Evolutionary conservation across 1,140 invertebrate species (phyloP).

Genomic region (Magallana angulata): DNA sequence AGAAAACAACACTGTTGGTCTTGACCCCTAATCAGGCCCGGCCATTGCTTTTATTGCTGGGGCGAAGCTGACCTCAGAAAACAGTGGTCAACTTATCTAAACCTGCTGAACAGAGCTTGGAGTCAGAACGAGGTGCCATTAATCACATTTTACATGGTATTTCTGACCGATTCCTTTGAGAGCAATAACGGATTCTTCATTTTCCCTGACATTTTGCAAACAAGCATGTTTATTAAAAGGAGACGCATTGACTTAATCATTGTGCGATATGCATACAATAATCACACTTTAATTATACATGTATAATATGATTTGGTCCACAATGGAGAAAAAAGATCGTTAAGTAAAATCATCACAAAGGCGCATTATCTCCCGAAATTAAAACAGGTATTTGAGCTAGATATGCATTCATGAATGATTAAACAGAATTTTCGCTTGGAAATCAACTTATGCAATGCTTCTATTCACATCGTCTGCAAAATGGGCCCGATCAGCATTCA

Average conservation of each 20-base stretch:
- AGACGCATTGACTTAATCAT: too few relatives aligned
- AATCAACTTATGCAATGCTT: slow-evolving; percentile 21
- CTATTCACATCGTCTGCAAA: slow-evolving; percentile 2
- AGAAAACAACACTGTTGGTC: slow-evolving; percentile 32
- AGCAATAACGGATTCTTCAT: too few relatives aligned
- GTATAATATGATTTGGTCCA: not conserved
- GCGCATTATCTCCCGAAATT: not conserved
- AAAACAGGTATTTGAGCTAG: not conserved
- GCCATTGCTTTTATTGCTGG: not conserved
- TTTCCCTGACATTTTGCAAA: too few relatives aligned
- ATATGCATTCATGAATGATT: slow-evolving; percentile 28
- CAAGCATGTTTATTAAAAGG: too few relatives aligned
- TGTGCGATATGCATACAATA: too few relatives aligned
- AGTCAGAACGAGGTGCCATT: not conserved
- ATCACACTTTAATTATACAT: too few relatives aligned
- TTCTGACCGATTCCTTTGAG: too few relatives aligned
- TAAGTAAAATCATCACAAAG: not conserved
- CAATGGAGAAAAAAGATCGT: not conserved
- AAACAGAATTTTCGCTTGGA: not conserved
- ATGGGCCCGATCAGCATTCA: slow-evolving; percentile 1
- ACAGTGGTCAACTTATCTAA: slow-evolving; percentile 5
- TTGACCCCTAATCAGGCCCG: not conserved
- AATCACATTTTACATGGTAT: slow-evolving; percentile 8
- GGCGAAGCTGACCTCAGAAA: not conserved
- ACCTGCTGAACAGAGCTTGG: not conserved